Evolutionary conservation across 2,113 vertebrate genomes (phyloP).

Genomic region (Platichthys flesus): DNA sequence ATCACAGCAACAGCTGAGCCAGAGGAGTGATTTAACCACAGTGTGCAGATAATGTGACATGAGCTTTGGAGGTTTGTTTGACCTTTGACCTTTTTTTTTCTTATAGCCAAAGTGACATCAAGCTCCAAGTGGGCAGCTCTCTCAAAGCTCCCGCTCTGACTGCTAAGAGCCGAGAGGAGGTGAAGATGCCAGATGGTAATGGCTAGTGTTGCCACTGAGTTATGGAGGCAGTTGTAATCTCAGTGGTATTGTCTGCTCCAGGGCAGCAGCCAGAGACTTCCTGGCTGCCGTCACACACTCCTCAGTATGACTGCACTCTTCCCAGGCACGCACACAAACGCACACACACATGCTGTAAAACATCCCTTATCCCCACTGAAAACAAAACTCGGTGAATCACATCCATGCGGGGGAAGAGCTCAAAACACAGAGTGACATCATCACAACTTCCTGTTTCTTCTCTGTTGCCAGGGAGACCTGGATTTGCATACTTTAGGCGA

Average conservation of each 20-base stretch:
- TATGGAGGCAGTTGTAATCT: constrained; percentile 62
- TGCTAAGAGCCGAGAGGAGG: constrained; percentile 49
- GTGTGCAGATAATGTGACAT: constrained; percentile 6
- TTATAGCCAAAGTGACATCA: constrained; percentile 46
- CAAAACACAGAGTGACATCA: constrained; percentile 74
- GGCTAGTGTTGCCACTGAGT: constrained; percentile 53
- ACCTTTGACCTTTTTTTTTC: constrained; percentile 51
- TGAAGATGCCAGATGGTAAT: constrained; percentile 60
- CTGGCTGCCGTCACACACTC: constrained; percentile 61
- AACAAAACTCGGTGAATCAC: constrained; percentile 66
- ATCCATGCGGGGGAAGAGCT: constrained; percentile 57
- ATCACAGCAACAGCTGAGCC: constrained; percentile 14
- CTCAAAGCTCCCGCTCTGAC: constrained; percentile 49
- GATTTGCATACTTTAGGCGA: constrained; percentile 57
- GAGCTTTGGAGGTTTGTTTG: constrained; percentile 32
- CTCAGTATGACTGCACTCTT: constrained; percentile 41
- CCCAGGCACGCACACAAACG: neutral
- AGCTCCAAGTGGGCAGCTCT: constrained; percentile 30
- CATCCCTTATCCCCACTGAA: constrained; percentile 59
- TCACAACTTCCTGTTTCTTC: constrained; percentile 78
- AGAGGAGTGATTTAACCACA: constrained; percentile 17
- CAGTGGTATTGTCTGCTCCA: constrained; percentile 57
- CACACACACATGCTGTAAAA: constrained; percentile 40
- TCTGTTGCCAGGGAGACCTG: constrained; percentile 41
- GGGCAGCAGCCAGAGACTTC: constrained; percentile 61